Conservation (phyloP, 1,140 invertebrate species). For the Pachypeltis micranthus region DNA sequence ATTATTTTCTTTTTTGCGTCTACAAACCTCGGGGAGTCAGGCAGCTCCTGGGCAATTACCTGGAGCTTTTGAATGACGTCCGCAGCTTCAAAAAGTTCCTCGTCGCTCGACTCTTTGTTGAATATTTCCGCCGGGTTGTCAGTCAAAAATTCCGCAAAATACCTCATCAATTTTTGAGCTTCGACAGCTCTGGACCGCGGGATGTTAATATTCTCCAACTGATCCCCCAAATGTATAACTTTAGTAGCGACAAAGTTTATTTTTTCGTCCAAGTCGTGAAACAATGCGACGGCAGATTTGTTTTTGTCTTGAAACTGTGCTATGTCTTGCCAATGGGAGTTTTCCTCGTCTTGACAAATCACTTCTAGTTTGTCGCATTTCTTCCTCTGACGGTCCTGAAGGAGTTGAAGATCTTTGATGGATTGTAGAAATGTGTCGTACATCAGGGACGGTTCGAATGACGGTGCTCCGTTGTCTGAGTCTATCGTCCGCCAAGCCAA, state of each 20-base stretch:
- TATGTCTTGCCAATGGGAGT: conserved; percentile 66
- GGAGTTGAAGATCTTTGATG: conserved; percentile 61
- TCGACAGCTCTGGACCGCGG: conserved; percentile 87
- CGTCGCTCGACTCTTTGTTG: neutral
- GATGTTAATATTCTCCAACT: conserved; percentile 91
- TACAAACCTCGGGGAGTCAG: conserved; percentile 72
- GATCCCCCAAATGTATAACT: conserved; percentile 93
- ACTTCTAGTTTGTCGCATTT: conserved; percentile 79
- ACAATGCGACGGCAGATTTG: conserved; percentile 75
- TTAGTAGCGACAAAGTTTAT: conserved; percentile 95
- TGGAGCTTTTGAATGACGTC: conserved; percentile 97
- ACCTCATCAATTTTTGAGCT: conserved; percentile 84
- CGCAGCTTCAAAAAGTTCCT: conserved; percentile 76
- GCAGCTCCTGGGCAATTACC: conserved; percentile 88
- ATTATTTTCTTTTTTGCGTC: conserved; percentile 80
- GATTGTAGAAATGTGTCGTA: conserved; percentile 86
- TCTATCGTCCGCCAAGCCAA: conserved; percentile 88
- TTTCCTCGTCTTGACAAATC: conserved; percentile 75
- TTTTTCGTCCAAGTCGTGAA: conserved; percentile 86
- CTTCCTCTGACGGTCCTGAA: conserved; percentile 73
- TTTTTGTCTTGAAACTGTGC: conserved; percentile 76
- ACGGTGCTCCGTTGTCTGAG: conserved; percentile 45
- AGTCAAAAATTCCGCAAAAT: conserved; percentile 83
- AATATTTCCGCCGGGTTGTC: conserved; percentile 53
- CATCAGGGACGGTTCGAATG: conserved; percentile 64